A percentile compares a stretch with the other conserved stretches of the same genome.
phyloP scores from a whole-genome alignment of 2,888 invertebrate genomes.

The Hirtodrosophila alboralis region DNA sequence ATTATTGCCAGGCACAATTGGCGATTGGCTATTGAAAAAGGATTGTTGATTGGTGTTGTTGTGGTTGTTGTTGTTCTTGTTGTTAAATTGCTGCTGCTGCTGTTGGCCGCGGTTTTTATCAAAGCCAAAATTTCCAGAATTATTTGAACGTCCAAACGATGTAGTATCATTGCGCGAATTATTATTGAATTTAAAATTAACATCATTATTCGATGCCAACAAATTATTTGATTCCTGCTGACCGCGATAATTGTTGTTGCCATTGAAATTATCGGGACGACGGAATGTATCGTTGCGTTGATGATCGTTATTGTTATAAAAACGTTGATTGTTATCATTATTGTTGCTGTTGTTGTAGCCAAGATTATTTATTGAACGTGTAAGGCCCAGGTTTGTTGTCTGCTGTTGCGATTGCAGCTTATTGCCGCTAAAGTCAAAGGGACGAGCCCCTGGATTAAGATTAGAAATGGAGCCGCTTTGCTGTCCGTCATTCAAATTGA shows the following conservation, averaged over 20 bases:
- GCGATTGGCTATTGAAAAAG: constrained; percentile 16
- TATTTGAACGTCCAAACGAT: no score
- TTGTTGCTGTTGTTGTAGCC: constrained; percentile 13
- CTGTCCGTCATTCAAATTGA: constrained; percentile 8
- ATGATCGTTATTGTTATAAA: constrained; percentile 38
- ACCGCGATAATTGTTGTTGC: constrained; percentile 40
- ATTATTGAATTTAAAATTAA: no score
- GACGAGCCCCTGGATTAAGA: constrained; percentile 7
- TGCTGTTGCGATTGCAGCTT: constrained; percentile 3
- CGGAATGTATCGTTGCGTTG: constrained; percentile 41
- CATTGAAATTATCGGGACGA: constrained; percentile 33
- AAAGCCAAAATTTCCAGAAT: not conserved
- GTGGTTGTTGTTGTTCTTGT: constrained; percentile 15
- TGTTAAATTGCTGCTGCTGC: constrained; percentile 5
- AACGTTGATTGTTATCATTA: constrained; percentile 23
- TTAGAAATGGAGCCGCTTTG: constrained; percentile 13
- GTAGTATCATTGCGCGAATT: no score
- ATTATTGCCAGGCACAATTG: constrained; percentile 6
- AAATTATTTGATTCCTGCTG: not conserved
- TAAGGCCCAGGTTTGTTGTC: constrained; percentile 10
- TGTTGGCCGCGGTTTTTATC: constrained; percentile 35
- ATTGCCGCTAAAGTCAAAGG: not conserved
- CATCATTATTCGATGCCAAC: not conserved
- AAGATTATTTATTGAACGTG: constrained; percentile 31
- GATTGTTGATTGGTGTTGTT: constrained; percentile 18